Base-by-base conservation (phyloP, 1,140 invertebrate genomes). In the Drosophila repletoides region DNA sequence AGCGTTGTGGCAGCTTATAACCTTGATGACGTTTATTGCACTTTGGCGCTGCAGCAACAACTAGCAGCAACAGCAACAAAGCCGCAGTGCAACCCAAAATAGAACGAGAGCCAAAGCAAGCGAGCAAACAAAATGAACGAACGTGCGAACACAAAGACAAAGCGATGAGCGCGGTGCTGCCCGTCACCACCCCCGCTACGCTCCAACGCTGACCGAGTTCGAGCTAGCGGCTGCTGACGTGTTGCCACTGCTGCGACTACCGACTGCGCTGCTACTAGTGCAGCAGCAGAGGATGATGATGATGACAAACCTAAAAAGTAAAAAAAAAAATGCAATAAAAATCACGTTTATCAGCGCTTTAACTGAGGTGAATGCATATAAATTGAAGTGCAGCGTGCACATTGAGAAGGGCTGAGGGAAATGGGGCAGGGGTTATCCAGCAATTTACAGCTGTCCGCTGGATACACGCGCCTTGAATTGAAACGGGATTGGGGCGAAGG, bases 1-100 rank as follows among this genome's bases (percentile, higher is more conserved):
- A 60, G 48, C 48, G 58, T 52, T 67, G 67, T 60, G 53, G 38
- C 64, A 61, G 65, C 69, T 26, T 40, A 65, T 77, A 77, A 77
- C 77, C 77, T 81, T 81, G 77, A 81, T 81, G 77, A 81, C 77
- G 77, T 81, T 81, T 81, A 81, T 81, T 81, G 77, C 77, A 81
- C 77, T 81, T 74, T 74, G 65, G 59, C 45, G 65, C 51, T 61
- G 53, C 58, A 55, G 40, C 56, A 55, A 33, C 48, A 51, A 17
- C 31, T 3, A 3, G 26, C 41, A 53, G 51, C 56, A 14, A 17
- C 65, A 61, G 43, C 41, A 40, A 26, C 49, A 29, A 45, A 36
- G 41, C 53, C 21, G 41, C 40, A 46, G 45, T 70, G 52, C 56
- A 72, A 63, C 63, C 58, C 43, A 73, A 74, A 74, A 73, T 73